Evolutionary conservation across 2,888 invertebrate species (phyloP).

Genomic region (Mesodorylaimus sp.): DNA sequence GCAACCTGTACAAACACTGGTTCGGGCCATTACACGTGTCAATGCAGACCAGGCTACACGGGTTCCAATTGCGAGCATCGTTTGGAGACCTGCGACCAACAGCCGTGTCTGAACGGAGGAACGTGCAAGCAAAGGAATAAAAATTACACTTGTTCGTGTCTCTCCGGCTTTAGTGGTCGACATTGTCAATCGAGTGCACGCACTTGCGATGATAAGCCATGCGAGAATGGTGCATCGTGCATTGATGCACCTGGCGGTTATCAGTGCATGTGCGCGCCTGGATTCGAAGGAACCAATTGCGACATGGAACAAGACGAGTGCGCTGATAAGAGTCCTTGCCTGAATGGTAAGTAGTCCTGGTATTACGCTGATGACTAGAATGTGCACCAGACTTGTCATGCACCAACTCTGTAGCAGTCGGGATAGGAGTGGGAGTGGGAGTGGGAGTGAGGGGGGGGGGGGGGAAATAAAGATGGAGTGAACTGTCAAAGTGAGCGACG

Average conservation of each 20-base stretch:
- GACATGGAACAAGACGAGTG: conserved; percentile 39
- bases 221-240: conserved; percentile 47
- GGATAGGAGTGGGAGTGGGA: no score
- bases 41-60: conserved; percentile 66
- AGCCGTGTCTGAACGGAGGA: conserved; percentile 68
- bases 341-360: conserved; percentile 57
- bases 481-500: no score
- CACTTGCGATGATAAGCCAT: conserved; percentile 61
- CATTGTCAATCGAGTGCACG: conserved; percentile 56
- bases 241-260: conserved; percentile 42
- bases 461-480: no score
- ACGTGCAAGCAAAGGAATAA: conserved; percentile 47
- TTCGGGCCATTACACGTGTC: conserved; percentile 79
- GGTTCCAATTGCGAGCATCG: conserved; percentile 75
- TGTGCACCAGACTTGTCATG: no score
- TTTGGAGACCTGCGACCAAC: conserved; percentile 55
- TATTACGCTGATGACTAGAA: no score
- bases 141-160: conserved; percentile 50
- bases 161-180: conserved; percentile 59
- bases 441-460: no score
- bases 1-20: conserved; percentile 92
- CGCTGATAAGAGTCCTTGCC: conserved; percentile 50
- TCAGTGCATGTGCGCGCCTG: conserved; percentile 58
- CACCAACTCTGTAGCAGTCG: no score
- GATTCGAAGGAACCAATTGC: conserved; percentile 60